Evolutionary conservation across 2,888 invertebrate genomes (phyloP).

Genomic region (Ceramica pisi): DNA sequence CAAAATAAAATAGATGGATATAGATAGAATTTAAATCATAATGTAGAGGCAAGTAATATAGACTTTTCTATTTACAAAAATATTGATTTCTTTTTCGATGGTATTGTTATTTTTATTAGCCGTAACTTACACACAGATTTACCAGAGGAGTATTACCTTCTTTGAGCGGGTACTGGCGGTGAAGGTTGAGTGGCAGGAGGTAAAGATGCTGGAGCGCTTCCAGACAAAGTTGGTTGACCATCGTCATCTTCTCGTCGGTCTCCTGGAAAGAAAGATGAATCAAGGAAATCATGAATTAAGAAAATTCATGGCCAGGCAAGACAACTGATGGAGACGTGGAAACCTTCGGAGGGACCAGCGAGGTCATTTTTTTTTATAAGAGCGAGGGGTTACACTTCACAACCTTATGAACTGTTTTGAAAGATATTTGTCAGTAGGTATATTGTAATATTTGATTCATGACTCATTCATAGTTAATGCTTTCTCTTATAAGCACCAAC

Average conservation of each 20-base stretch:
- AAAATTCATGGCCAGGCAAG: neutral
- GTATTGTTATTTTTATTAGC: neutral
- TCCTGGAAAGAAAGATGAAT: slow-evolving; percentile 76
- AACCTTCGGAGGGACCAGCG: too few species aligned
- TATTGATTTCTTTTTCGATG: neutral
- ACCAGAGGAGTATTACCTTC: slow-evolving; percentile 79
- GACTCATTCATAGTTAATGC: too few species aligned
- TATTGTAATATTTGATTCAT: too few species aligned
- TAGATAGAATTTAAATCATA: slow-evolving; percentile 30
- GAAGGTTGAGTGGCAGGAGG: slow-evolving; percentile 83
- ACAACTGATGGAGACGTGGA: too few species aligned
- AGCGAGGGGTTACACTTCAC: too few species aligned
- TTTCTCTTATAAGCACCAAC: too few species aligned
- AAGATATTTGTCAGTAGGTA: too few species aligned
- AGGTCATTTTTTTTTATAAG: too few species aligned
- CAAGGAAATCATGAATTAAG: slow-evolving; percentile 25
- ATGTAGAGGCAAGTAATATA: slow-evolving; percentile 4
- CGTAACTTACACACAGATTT: neutral
- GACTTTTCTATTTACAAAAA: slow-evolving; percentile 4
- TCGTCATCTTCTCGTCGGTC: slow-evolving; percentile 83
- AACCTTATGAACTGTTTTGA: too few species aligned
- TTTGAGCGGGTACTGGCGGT: slow-evolving; percentile 87
- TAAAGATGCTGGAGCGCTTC: slow-evolving; percentile 87
- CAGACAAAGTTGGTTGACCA: slow-evolving; percentile 78
- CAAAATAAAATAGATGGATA: slow-evolving; percentile 30